Evolutionary conservation across 2,888 invertebrate genomes (phyloP), one percentile per base, ranked within the genome.

Genomic region (Ephialtes manifestator): DNA sequence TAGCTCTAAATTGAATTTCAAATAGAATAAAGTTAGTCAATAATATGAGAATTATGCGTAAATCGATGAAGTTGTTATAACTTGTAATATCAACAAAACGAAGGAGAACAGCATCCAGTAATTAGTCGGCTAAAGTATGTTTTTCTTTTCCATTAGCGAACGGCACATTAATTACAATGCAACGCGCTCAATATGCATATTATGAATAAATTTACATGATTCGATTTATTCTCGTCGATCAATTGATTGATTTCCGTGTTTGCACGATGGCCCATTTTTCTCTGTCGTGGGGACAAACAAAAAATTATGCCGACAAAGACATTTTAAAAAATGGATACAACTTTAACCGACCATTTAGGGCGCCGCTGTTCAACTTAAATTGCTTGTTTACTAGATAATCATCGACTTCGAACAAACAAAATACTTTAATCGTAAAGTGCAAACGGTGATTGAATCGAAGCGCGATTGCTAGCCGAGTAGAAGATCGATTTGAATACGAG

Each of bases 321-420:
- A 28, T 31, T 60, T 53, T 82, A 51, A 51, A 58, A 53, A 87
- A 87, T 85, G 78, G 75, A 74, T 35, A 83, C 85, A 85, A 86
- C 87, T 86, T 88, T 91, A 90, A 79, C 86, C 88, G 88, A 89
- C 90, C 82, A 89, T 90, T 91, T 90, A 92, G 91, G 91, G 92
- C 91, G 87, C 92, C 92, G 90, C 91, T 91, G 88, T 87, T 87
- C 84, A 81, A 87, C 89, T 65, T 3, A n/a, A 79, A 82, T 65
- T 31, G 51, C 31, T 31, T 53, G 43, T 35, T 81, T 24, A 43
- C 15, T 39, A 11, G 72, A 74, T 76, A 70, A 74, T 46, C 63
- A 72, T 76, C 71, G 55, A 82, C 18, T 48, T 68, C 39, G 51
- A 46, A 58, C 24, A 35, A 79, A 31, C 51, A 35, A 39, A 79